Percentiles rank a stretch among this genome's conserved stretches.
Conservation (phyloP, 2,888 invertebrate genomes). For the Lobophora halterata region DNA sequence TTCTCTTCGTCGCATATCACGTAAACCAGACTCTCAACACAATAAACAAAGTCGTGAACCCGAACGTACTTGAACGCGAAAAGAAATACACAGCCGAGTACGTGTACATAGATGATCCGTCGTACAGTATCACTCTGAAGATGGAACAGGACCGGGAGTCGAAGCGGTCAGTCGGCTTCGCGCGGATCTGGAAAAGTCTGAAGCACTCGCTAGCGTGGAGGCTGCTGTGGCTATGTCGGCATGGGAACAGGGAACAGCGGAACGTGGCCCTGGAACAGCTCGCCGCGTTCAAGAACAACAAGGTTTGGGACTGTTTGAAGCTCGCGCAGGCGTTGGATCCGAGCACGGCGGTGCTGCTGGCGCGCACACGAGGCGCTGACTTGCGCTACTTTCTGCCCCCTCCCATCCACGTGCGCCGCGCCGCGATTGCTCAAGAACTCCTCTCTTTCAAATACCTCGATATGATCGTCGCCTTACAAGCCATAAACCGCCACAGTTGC, state of each 20-base stretch:
- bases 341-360: slow-evolving; percentile 88
- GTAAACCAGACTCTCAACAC: slow-evolving; percentile 49
- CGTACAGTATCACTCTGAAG: slow-evolving; percentile 50
- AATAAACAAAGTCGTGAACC: slow-evolving; percentile 56
- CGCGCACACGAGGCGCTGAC: slow-evolving; percentile 86
- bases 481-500: slow-evolving; percentile 59
- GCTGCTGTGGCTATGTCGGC: slow-evolving; percentile 83
- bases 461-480: slow-evolving; percentile 49
- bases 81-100: slow-evolving; percentile 66
- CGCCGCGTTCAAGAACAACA: slow-evolving; percentile 83
- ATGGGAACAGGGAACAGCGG: slow-evolving; percentile 82
- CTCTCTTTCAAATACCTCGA: slow-evolving; percentile 64
- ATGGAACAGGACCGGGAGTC: slow-evolving; percentile 49
- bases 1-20: slow-evolving; percentile 53
- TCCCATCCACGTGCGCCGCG: slow-evolving; percentile 74
- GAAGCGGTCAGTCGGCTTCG: slow-evolving; percentile 52
- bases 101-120: slow-evolving; percentile 72
- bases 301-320: slow-evolving; percentile 85
- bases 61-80: slow-evolving; percentile 62
- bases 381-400: slow-evolving; percentile 88
- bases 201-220: slow-evolving; percentile 84
- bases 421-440: slow-evolving; percentile 56
- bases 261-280: slow-evolving; percentile 84
- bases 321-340: slow-evolving; percentile 90
- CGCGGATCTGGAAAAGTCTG: slow-evolving; percentile 81